Evolutionary conservation across 2,888 invertebrate species (phyloP).

Genomic region (Caenorhabditis sp.): DNA sequence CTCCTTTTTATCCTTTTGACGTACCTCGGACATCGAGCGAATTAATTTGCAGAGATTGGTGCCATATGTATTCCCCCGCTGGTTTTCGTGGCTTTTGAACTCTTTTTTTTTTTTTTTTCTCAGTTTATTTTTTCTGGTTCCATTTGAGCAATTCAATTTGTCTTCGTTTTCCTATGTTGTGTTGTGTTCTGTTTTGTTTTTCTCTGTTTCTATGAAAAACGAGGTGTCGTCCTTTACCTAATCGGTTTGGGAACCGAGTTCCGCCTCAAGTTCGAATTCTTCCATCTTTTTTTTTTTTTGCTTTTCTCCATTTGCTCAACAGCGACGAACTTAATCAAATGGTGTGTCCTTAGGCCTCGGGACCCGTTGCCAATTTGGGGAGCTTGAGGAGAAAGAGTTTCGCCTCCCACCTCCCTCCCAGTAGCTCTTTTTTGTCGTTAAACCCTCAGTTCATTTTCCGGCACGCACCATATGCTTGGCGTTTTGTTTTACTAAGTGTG

Average conservation of each 20-base stretch:
- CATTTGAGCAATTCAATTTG: background rate
- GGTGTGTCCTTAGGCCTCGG: constrained; percentile 27
- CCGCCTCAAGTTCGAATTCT: constrained; percentile 24
- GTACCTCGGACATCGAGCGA: background rate
- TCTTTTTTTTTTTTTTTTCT: background rate
- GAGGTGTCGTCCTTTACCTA: constrained; percentile 42
- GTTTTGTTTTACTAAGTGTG: background rate
- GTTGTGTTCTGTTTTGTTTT: constrained; percentile 32
- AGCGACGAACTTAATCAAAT: constrained; percentile 56
- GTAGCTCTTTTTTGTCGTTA: background rate
- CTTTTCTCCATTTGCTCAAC: constrained; percentile 11
- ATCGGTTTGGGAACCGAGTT: too few relatives aligned
- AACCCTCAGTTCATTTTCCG: background rate
- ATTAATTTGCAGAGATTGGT: constrained; percentile 7
- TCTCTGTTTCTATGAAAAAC: too few relatives aligned
- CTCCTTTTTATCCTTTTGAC: too few relatives aligned
- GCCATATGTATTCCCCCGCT: background rate
- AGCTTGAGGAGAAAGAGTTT: constrained; percentile 11
- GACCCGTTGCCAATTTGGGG: constrained; percentile 9
- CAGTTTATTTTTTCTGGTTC: background rate
- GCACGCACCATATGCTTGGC: background rate
- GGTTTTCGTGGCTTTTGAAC: background rate
- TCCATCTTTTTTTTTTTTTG: constrained; percentile 17
- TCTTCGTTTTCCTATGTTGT: background rate
- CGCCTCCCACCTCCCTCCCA: background rate